Evolutionary conservation across 2,797 vertebrate species (phyloP).

Genomic region (Gymnoscopelus braueri): DNA sequence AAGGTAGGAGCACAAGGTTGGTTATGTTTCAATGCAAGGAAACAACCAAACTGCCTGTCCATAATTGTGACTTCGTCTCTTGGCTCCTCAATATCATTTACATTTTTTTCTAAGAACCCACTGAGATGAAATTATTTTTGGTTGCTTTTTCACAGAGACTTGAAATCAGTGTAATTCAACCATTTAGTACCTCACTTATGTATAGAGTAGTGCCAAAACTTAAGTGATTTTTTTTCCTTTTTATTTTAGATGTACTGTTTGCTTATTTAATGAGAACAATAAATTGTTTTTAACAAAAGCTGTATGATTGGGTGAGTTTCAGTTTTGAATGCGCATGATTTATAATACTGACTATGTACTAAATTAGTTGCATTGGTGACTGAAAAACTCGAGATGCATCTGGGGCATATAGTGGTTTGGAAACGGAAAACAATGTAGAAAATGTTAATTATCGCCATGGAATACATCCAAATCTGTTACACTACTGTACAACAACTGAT

Average conservation of each 20-base stretch:
- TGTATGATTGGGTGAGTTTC: conserved; percentile 4
- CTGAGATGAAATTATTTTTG: conserved; percentile 38
- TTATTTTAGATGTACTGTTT: conserved; percentile 86
- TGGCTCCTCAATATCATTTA: conserved; percentile 26
- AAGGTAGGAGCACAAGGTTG: conserved; percentile 46
- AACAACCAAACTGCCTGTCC: conserved; percentile 56
- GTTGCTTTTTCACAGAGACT: conserved; percentile 60
- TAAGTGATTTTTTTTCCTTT: conserved; percentile 64
- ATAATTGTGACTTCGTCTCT: conserved; percentile 38
- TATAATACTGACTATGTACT: not conserved
- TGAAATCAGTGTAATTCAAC: conserved; percentile 66
- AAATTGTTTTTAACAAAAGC: conserved; percentile 89
- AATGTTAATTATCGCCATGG: too few species aligned
- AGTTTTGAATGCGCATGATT: not conserved
- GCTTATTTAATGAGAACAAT: conserved; percentile 82
- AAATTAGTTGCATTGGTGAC: too few species aligned
- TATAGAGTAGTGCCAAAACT: conserved; percentile 93
- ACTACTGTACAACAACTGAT: too few species aligned
- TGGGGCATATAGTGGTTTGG: too few species aligned
- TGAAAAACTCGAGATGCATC: too few species aligned
- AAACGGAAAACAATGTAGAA: too few species aligned
- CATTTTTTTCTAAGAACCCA: conserved; percentile 45
- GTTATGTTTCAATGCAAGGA: conserved; percentile 42
- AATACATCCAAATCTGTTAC: too few species aligned
- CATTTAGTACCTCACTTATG: conserved; percentile 82